Conservation (phyloP, 2,888 invertebrate species). For the Xiphydria camelus region DNA sequence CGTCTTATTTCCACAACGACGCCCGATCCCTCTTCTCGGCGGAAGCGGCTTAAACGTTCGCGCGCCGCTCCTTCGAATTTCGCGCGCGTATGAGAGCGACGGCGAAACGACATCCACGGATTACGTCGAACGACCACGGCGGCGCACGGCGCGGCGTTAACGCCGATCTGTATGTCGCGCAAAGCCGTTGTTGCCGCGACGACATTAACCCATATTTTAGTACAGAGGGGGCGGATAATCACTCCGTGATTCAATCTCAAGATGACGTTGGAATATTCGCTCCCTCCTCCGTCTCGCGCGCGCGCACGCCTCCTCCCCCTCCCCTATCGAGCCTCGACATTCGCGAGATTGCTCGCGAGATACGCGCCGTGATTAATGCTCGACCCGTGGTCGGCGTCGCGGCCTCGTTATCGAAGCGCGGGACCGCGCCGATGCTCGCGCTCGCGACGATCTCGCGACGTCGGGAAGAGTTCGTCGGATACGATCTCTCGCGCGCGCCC, state of each 20-base stretch:
- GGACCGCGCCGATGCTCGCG: neutral
- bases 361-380: constrained; percentile 30
- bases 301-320: neutral
- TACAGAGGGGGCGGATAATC: constrained; percentile 25
- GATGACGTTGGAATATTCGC: constrained; percentile 25
- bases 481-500: neutral
- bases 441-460: neutral
- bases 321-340: constrained; percentile 17
- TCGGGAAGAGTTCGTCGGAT: too few relatives aligned
- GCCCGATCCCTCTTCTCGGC: constrained; percentile 14
- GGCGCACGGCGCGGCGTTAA: neutral
- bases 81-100: too few relatives aligned
- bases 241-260: constrained; percentile 19
- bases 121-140: neutral
- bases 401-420: constrained; percentile 31
- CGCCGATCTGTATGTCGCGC: too few relatives aligned
- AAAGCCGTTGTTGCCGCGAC: neutral
- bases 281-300: constrained; percentile 2
- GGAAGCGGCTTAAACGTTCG: constrained; percentile 28
- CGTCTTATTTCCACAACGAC: constrained; percentile 21
- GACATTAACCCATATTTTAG: constrained; percentile 24
- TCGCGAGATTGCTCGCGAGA: constrained; percentile 31
- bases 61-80: constrained; percentile 20
- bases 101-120: neutral
- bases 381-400: constrained; percentile 20